Conservation (phyloP, 1,140 invertebrate species). For the Pseudomyrmex flavicornis region DNA sequence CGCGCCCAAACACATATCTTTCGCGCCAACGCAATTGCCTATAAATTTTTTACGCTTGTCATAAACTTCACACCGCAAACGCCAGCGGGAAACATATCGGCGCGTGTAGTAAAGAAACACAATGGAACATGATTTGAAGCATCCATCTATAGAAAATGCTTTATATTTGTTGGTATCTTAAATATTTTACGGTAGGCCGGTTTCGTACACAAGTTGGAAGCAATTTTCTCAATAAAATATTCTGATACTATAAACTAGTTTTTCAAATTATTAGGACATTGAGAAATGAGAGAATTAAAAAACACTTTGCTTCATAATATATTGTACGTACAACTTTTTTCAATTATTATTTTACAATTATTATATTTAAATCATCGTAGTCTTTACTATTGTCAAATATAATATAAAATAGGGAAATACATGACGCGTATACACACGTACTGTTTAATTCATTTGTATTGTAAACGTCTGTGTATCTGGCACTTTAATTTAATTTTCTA, state of each 20-base stretch:
- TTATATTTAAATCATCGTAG: not conserved
- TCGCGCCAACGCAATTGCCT: not conserved
- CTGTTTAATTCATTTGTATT: not conserved
- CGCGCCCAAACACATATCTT: not conserved
- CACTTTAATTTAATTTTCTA: conserved; percentile 1
- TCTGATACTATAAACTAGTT: too few relatives aligned
- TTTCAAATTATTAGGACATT: too few relatives aligned
- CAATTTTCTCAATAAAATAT: not conserved
- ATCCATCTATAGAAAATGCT: not conserved
- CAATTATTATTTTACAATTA: too few relatives aligned
- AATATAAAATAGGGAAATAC: not conserved
- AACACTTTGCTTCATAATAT: too few relatives aligned
- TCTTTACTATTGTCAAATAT: not conserved
- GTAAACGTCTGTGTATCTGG: not conserved
- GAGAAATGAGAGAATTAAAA: too few relatives aligned
- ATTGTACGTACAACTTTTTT: not conserved
- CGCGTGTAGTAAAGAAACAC: not conserved
- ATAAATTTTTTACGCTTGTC: conserved; percentile 58
- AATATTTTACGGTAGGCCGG: not conserved
- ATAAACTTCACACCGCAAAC: conserved; percentile 40
- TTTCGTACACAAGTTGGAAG: not conserved
- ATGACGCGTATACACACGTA: too few relatives aligned
- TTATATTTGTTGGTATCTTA: not conserved
- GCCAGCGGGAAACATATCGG: conserved; percentile 16
- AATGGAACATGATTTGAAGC: not conserved